These are phyloP conservation scores for Eustalomyia histrio DNA, from an alignment of 2,888 invertebrate genomes.

Conservation along the genomic window DNA sequence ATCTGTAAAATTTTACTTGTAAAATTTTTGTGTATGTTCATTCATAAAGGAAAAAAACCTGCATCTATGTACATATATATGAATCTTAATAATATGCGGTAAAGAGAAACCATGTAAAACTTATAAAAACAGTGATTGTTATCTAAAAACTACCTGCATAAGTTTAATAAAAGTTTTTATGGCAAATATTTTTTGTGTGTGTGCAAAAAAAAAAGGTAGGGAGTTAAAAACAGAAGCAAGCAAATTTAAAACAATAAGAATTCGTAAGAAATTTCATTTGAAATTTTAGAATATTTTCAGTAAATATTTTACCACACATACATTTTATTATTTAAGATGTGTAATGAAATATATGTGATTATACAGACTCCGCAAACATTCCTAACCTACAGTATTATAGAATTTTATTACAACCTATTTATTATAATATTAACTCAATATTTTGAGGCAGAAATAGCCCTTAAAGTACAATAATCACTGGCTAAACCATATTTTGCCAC, in stretches of 20 bases:
- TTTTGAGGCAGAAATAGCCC: no score
- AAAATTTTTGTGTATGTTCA: slow-evolving; percentile 41
- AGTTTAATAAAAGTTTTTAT: background rate
- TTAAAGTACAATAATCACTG: no score
- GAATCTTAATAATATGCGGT: slow-evolving; percentile 15
- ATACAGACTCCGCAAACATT: no score
- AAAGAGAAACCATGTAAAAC: slow-evolving; percentile 17
- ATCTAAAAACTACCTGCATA: slow-evolving; percentile 5
- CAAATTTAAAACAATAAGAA: background rate
- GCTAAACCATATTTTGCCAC: no score
- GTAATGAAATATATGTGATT: no score
- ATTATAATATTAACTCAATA: no score
- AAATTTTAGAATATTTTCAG: no score
- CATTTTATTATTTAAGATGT: no score
- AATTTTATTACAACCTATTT: no score
- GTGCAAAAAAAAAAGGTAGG: background rate
- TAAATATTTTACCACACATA: no score
- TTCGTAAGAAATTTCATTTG: background rate
- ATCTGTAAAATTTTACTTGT: slow-evolving; percentile 50
- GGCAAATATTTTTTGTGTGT: background rate
- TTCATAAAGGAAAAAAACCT: slow-evolving; percentile 33
- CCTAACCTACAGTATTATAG: no score
- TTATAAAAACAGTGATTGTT: slow-evolving; percentile 11
- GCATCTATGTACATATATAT: slow-evolving; percentile 31
- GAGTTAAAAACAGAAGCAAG: background rate